Percentiles rank a stretch among this genome's conserved stretches.
phyloP scores from a whole-genome alignment of 2,888 invertebrate species.

The Hypomecis punctinalis region DNA sequence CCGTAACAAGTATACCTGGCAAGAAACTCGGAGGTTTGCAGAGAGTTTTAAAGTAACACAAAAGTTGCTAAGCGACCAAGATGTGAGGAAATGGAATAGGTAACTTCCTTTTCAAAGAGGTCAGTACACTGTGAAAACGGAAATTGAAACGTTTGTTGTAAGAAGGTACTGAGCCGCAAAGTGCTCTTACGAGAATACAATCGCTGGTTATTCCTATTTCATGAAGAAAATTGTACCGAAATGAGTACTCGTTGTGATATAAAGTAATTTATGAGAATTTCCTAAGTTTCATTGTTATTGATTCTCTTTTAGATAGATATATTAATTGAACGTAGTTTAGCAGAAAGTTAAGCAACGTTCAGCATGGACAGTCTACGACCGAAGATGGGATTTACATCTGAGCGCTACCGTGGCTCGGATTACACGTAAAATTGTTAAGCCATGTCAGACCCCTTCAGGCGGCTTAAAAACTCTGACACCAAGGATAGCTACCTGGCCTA shows the following conservation, averaged over 20 bases:
- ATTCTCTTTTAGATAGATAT: background rate
- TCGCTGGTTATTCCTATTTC: background rate
- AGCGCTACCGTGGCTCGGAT: too few relatives aligned
- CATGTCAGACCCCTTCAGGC: too few relatives aligned
- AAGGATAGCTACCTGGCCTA: too few relatives aligned
- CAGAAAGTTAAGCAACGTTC: too few relatives aligned
- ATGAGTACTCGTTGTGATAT: background rate
- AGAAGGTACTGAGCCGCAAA: background rate
- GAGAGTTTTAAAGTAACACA: conserved; percentile 12
- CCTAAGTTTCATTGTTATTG: too few relatives aligned
- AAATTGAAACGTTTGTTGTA: conserved; percentile 4
- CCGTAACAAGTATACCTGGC: background rate
- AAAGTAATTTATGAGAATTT: background rate
- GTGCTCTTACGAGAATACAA: background rate
- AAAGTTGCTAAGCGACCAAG: conserved; percentile 15
- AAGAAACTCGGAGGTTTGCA: background rate
- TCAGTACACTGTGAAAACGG: conserved; percentile 6
- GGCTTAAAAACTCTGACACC: too few relatives aligned
- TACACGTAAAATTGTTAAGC: too few relatives aligned
- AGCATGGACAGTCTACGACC: too few relatives aligned
- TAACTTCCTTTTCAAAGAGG: conserved; percentile 14
- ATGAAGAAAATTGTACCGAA: background rate
- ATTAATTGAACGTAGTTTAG: background rate
- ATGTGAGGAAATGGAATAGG: conserved; percentile 11
- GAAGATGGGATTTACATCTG: too few relatives aligned